These are phyloP conservation scores for Colossoma macropomum DNA, from an alignment of 2,113 vertebrate species.

Conservation along the genomic window DNA sequence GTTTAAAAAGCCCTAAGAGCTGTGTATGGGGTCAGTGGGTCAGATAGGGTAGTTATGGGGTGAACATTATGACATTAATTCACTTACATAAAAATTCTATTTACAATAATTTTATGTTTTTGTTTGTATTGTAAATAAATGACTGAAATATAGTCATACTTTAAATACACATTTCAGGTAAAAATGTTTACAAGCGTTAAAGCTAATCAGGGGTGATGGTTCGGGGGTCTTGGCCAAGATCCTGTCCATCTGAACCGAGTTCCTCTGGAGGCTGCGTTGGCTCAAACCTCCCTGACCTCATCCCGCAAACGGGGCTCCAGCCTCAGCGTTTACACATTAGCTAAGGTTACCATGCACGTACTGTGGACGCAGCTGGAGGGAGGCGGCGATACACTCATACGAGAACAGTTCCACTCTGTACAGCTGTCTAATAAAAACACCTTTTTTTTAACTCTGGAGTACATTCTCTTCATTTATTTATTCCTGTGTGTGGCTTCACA, in stretches of 20 bases:
- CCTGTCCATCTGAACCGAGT: slow-evolving; percentile 29
- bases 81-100: slow-evolving; percentile 30
- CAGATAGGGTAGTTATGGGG: slow-evolving; percentile 2
- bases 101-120: slow-evolving; percentile 36
- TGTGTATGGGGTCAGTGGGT: slow-evolving; percentile 4
- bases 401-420: slow-evolving; percentile 52
- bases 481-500: neutral
- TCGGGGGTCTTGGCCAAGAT: neutral
- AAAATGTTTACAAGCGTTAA: slow-evolving; percentile 31
- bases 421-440: slow-evolving; percentile 66
- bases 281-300: slow-evolving; percentile 20
- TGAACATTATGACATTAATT: slow-evolving; percentile 22
- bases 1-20: neutral
- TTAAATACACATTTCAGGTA: slow-evolving; percentile 5
- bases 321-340: slow-evolving; percentile 13
- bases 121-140: slow-evolving; percentile 68
- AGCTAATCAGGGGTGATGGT: neutral
- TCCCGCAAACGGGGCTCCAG: neutral
- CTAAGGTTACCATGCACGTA: slow-evolving; percentile 18
- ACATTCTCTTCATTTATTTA: neutral
- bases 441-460: slow-evolving; percentile 35
- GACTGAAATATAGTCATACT: slow-evolving; percentile 39
- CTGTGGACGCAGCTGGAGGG: slow-evolving; percentile 50
- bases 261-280: slow-evolving; percentile 1
- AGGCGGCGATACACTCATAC: slow-evolving; percentile 3